Evolutionary conservation across 2,888 invertebrate genomes (phyloP).

Genomic region (Eupelmus urozonus): DNA sequence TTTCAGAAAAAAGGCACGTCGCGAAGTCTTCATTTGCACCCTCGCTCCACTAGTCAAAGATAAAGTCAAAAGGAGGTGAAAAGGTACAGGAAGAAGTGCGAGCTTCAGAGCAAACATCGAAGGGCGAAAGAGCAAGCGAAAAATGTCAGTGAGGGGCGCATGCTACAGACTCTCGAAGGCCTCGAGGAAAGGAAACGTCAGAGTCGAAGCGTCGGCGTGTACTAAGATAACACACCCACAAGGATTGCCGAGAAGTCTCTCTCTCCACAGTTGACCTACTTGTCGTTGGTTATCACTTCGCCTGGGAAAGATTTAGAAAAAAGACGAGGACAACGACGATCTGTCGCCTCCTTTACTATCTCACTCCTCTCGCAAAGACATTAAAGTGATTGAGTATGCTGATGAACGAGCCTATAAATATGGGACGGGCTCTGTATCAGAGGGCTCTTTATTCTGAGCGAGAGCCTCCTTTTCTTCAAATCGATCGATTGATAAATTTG

Average conservation of each 20-base stretch:
- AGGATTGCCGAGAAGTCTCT: slow-evolving; percentile 40
- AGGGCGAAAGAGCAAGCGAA: slow-evolving; percentile 38
- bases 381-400: slow-evolving; percentile 58
- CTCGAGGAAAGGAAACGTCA: slow-evolving; percentile 4
- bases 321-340: slow-evolving; percentile 10
- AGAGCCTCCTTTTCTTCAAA: slow-evolving; percentile 12
- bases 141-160: not conserved
- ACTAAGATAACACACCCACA: slow-evolving; percentile 54
- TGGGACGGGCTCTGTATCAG: slow-evolving; percentile 1
- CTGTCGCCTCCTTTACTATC: not conserved
- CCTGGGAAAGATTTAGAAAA: slow-evolving; percentile 44
- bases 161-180: not conserved
- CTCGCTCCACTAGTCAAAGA: not conserved
- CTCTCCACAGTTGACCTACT: slow-evolving; percentile 51
- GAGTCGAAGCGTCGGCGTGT: slow-evolving; percentile 1
- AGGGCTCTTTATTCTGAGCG: too few species aligned
- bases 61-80: not conserved
- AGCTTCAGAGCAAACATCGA: slow-evolving; percentile 26
- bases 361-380: slow-evolving; percentile 22
- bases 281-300: slow-evolving; percentile 50
- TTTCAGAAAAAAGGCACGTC: not conserved
- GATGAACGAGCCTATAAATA: slow-evolving; percentile 56
- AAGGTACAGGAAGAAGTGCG: not conserved
- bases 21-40: not conserved
- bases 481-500: slow-evolving; percentile 57